A percentile compares a stretch with the other conserved stretches of the same genome.
phyloP scores from a whole-genome alignment of 2,113 vertebrate species.

The Hemibagrus wyckioides region DNA sequence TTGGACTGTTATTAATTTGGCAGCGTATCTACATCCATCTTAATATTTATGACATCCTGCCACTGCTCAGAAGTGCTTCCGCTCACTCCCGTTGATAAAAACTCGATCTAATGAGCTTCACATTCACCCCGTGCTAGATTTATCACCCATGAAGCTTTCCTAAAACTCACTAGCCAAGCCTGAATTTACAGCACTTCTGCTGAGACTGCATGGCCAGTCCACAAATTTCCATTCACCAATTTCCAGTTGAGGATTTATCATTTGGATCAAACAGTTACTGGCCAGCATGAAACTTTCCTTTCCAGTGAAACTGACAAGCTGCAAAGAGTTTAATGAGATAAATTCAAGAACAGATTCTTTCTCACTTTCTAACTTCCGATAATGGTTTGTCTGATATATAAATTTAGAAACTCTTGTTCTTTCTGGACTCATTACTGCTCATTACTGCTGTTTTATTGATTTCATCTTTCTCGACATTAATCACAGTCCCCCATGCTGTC shows the following conservation, averaged over 20 bases:
- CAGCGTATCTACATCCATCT: conserved; percentile 60
- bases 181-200: neutral
- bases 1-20: conserved; percentile 57
- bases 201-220: neutral
- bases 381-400: neutral
- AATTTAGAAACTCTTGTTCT: neutral
- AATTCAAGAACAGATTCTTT: neutral
- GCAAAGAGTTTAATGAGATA: neutral
- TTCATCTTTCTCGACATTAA: neutral
- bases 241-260: neutral
- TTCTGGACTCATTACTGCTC: neutral
- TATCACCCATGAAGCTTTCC: neutral
- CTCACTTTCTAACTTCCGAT: neutral
- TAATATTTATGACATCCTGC: conserved; percentile 53
- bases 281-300: neutral
- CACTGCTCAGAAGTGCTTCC: conserved; percentile 17
- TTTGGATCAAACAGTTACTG: neutral
- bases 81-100: conserved; percentile 10
- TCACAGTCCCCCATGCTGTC: neutral
- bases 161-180: neutral
- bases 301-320: neutral
- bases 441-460: neutral
- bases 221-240: neutral
- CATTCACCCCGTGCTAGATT: neutral
- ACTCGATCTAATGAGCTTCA: neutral